Percentiles rank a stretch among this genome's conserved stretches.
Conservation (phyloP, 1,140 invertebrate species). For the Euura lappo region DNA sequence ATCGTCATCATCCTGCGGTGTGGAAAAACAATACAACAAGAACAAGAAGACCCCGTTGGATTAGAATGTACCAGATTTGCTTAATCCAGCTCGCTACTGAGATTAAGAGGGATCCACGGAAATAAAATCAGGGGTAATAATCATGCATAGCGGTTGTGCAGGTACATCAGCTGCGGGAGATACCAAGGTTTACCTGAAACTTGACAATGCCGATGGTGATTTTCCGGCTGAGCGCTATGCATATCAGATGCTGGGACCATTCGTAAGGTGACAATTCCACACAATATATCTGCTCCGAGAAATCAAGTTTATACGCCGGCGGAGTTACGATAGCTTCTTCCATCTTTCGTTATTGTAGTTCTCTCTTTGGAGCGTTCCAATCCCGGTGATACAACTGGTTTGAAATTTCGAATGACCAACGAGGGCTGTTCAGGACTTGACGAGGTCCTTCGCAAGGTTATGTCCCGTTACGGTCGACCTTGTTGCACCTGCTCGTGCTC, state of each 20-base stretch:
- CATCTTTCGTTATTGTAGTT: conserved; percentile 35
- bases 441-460: too few relatives aligned
- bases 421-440: too few relatives aligned
- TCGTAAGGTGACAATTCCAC: conserved; percentile 62
- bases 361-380: not conserved
- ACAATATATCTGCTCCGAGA: conserved; percentile 53
- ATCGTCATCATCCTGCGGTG: conserved; percentile 52
- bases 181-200: conserved; percentile 53
- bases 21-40: not conserved
- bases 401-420: too few relatives aligned
- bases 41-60: conserved; percentile 11
- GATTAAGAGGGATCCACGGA: not conserved
- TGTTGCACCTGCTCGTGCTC: too few relatives aligned
- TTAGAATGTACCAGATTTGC: not conserved
- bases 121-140: not conserved
- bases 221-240: conserved; percentile 55
- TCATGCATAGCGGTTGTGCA: conserved; percentile 7
- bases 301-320: conserved; percentile 50
- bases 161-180: not conserved
- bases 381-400: too few relatives aligned
- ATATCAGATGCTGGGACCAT: conserved; percentile 61
- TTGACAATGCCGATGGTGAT: conserved; percentile 55
- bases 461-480: too few relatives aligned
- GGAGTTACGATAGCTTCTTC: conserved; percentile 49
- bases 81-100: not conserved